These are phyloP conservation scores for Nymphalis urticae DNA, from an alignment of 2,888 invertebrate genomes.

Conservation along the genomic window DNA sequence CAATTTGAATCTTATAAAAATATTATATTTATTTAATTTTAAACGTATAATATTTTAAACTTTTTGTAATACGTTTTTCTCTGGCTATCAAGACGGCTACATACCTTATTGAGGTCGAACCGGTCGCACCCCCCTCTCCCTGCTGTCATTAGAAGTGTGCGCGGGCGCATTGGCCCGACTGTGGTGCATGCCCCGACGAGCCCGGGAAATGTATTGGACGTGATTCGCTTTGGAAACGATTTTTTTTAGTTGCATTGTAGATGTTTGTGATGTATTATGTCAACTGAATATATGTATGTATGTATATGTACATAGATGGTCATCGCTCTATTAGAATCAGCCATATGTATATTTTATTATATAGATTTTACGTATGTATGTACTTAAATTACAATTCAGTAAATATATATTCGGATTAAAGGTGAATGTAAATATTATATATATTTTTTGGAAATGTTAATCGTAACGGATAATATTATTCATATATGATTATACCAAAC, in stretches of 20 bases:
- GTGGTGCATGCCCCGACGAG: conserved; percentile 53
- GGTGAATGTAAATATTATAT: too few species aligned
- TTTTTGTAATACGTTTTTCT: not conserved
- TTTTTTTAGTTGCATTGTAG: conserved; percentile 31
- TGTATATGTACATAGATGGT: too few species aligned
- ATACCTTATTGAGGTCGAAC: conserved; percentile 57
- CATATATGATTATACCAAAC: too few species aligned
- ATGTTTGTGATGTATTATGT: conserved; percentile 2
- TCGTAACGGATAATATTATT: too few species aligned
- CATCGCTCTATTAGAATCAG: too few species aligned
- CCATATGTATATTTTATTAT: too few species aligned
- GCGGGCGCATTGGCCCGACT: conserved; percentile 78
- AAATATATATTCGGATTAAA: too few species aligned
- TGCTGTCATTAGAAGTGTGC: conserved; percentile 74
- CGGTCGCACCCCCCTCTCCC: conserved; percentile 60
- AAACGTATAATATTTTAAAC: not conserved
- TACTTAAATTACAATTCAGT: too few species aligned
- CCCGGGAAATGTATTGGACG: conserved; percentile 57
- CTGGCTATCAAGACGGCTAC: conserved; percentile 43
- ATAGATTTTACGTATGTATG: too few species aligned
- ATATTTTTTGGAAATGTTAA: too few species aligned
- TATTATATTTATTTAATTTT: not conserved
- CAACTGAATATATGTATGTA: not conserved
- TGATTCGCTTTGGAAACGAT: conserved; percentile 52
- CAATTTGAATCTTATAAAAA: too few species aligned